phyloP scores from a whole-genome alignment of 2,113 vertebrate species.

The Anoplopoma fimbria region DNA sequence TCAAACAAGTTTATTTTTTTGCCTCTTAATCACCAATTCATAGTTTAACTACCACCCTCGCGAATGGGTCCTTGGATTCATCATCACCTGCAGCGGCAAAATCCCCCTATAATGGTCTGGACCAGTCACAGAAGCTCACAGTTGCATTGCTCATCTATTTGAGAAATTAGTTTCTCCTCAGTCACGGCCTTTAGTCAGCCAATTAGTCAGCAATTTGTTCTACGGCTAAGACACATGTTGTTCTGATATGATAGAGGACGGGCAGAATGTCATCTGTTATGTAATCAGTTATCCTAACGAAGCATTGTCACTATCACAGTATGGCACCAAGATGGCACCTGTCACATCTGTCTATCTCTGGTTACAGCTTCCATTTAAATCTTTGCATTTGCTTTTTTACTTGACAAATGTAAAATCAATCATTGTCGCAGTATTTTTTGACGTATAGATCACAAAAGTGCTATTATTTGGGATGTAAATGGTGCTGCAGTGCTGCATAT shows the following conservation, averaged over 20 bases:
- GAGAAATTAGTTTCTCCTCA: constrained; percentile 25
- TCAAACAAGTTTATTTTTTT: background rate
- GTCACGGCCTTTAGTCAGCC: constrained; percentile 25
- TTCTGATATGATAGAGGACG: constrained; percentile 1
- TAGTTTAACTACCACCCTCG: background rate
- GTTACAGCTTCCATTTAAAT: background rate
- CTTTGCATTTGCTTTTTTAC: background rate
- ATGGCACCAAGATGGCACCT: background rate
- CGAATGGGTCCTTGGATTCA: background rate
- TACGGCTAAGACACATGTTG: constrained; percentile 10
- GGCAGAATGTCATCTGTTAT: constrained; percentile 9
- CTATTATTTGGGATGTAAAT: background rate
- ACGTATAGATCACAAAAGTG: background rate
- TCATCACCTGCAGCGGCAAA: constrained; percentile 3
- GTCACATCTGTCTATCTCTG: constrained; percentile 1
- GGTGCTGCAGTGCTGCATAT: background rate
- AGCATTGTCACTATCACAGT: background rate
- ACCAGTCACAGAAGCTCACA: background rate
- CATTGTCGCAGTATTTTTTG: background rate
- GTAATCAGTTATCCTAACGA: constrained; percentile 2
- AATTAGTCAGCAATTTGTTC: constrained; percentile 37
- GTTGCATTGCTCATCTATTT: constrained; percentile 16
- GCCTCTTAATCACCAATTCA: background rate
- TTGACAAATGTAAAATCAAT: background rate
- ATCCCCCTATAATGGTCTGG: background rate